Base-by-base conservation (phyloP, 2,888 invertebrate species). In the Eupsilia transversa region DNA sequence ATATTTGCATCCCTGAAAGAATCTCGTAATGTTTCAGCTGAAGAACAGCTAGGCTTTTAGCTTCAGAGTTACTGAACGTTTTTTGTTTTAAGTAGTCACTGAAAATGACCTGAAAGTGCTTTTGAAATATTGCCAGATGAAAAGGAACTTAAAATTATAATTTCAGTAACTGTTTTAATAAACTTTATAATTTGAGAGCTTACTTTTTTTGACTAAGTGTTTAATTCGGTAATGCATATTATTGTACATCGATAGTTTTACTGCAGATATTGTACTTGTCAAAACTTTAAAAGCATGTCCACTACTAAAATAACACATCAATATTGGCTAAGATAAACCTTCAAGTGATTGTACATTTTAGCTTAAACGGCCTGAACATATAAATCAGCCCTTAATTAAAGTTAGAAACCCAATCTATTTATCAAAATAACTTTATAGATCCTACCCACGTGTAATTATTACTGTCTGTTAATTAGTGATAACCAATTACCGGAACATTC, bases 1-100 rank as follows among this genome's bases (percentile, higher is more conserved):
- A 65, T 82, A 89, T 89, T 89, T 88, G 86, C 89, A 88, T 88
- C 33, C 63, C 82, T 80, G 83, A 84, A 82, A 82, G 79, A 76
- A 67, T 60, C 74, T 57, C 64, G 56, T 79, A 79, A 82, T 74
- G 80, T 77, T 82, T 75, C 81, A 81, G 66, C 20, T 73, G 52
- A 59, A 72, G 72, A 56, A 77, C 38, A 38, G 38, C 73, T 80
- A 82, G 83, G 86, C 86, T 86, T 86, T 86, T 82, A 86, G 65
- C 52, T 54, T 33, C 30, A 56, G 66, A 56, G 65, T 63, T 59
- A 52, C 66, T 68, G 33, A 54, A 61, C 33, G 35, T 69, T 65
- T 74, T 74, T 57, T 68, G 46, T 59, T 60, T 20, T 5, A 56
- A 71, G 33, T 49, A 27, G 56, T 30, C 70, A 38, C 38, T 59